phyloP scores from a whole-genome alignment of 2,113 vertebrate genomes.

The Dasypus novemcinctus region DNA sequence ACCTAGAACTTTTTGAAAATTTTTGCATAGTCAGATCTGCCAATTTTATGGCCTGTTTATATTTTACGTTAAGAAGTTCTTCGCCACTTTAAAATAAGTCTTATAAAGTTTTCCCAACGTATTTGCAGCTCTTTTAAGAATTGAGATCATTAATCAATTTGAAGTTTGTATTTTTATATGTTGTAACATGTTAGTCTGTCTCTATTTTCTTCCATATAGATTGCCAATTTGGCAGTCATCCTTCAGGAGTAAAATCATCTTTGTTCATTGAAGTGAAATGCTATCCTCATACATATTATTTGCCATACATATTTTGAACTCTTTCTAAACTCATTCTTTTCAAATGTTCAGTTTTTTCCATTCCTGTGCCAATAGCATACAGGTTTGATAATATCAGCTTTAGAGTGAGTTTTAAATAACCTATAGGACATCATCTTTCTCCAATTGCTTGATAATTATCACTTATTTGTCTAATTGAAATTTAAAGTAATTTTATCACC shows the following conservation, averaged over 20 bases:
- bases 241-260: neutral
- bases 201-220: fast-evolving
- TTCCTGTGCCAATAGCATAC: too few species aligned
- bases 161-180: fast-evolving
- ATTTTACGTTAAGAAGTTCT: neutral
- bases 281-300: neutral
- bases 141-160: fast-evolving
- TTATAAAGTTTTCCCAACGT: neutral
- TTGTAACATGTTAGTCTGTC: fast-evolving
- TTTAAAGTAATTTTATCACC: neutral
- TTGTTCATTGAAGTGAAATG: too few species aligned
- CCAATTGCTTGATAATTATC: neutral
- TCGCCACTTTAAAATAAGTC: neutral
- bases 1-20: too few species aligned
- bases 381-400: neutral
- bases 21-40: neutral
- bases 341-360: neutral
- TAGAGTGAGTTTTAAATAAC: neutral
- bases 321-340: neutral
- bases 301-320: neutral
- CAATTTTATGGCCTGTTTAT: neutral
- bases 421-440: neutral
- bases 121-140: neutral
- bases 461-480: neutral
- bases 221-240: neutral